Base-by-base conservation (phyloP, 2,888 invertebrate genomes). In the Patella pellucida region DNA sequence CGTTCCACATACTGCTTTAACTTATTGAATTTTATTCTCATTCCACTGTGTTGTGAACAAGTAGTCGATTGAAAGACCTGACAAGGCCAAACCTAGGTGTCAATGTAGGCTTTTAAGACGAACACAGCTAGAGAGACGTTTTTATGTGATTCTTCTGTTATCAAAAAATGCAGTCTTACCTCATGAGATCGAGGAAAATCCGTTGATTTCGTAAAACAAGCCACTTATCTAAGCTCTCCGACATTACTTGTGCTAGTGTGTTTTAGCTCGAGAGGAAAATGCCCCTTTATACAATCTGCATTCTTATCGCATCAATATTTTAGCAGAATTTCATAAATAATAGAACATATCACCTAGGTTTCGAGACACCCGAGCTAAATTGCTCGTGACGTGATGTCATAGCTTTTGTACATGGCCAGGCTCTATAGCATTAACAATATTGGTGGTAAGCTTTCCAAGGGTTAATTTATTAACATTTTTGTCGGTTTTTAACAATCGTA, bases 251-350 rank as follows among this genome's bases (percentile, higher is more conserved):
- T 9, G 62, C 62, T 11, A 19, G n/a, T 62, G 19, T 62, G 62
- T 62, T 62, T 62, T 62, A 11, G 19, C n/a, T 62, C 68, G 76
- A 50, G 19, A 31, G 52, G 67, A 50, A 52, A 54, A 62, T 71
- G 56, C 67, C 76, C 76, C 81, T 82, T 82, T 82, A 82, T 82
- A 82, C 75, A 71, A 77, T 72, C 76, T 74, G 72, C 73, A 76
- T 78, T 79, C 82, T 82, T 82, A 79, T 76, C 79, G 73, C 82
- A 82, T 82, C 77, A 82, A 82, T 82, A 80, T 82, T 82, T 82
- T 73, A 82, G 80, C 73, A 74, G 82, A 82, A 80, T 79, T 82
- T 80, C 82, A 82, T 82, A 82, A 82, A 82, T 82, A 82, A 82
- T 82, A 82, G 80, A 82, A 76, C 79, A 72, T 77, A 72, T 78